Percentiles rank a stretch among this genome's conserved stretches.
Evolutionary conservation across 2,797 vertebrate species (phyloP).

Genomic region (Pipistrellus pygmaeus): DNA sequence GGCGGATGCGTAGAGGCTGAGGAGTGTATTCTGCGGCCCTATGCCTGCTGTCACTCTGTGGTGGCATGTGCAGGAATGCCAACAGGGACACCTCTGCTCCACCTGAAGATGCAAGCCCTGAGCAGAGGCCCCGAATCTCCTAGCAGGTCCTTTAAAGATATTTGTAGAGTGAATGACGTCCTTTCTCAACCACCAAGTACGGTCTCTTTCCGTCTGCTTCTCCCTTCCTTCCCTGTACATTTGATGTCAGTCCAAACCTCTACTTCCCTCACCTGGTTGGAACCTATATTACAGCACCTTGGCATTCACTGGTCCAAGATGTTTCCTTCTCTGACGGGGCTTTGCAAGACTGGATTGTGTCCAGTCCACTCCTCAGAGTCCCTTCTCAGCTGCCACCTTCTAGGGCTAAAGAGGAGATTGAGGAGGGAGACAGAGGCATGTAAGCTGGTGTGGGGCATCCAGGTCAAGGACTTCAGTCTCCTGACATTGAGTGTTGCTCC

Average conservation of each 20-base stretch:
- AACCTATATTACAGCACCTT: not conserved
- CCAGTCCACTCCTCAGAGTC: not conserved
- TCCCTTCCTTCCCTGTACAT: not conserved
- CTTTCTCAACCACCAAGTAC: slow-evolving; percentile 22
- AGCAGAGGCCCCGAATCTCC: not conserved
- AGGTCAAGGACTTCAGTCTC: not conserved
- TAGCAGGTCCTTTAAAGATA: not conserved
- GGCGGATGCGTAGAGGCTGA: not conserved
- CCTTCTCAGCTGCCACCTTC: not conserved
- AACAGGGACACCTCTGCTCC: accelerated
- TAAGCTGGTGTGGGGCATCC: not conserved
- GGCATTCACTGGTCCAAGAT: not conserved
- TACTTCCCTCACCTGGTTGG: slow-evolving; percentile 52
- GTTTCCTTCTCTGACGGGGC: not conserved
- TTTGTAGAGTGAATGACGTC: not conserved
- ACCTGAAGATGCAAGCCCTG: not conserved
- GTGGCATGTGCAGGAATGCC: not conserved
- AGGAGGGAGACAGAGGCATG: not conserved
- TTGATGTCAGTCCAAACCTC: not conserved
- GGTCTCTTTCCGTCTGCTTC: slow-evolving; percentile 20
- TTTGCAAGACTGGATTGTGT: not conserved
- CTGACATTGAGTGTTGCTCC: not conserved
- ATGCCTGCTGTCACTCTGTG: not conserved
- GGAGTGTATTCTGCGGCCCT: not conserved
- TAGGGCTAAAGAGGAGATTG: not conserved